Conservation (phyloP, 1,140 invertebrate genomes). For the Aphidius ervi region DNA sequence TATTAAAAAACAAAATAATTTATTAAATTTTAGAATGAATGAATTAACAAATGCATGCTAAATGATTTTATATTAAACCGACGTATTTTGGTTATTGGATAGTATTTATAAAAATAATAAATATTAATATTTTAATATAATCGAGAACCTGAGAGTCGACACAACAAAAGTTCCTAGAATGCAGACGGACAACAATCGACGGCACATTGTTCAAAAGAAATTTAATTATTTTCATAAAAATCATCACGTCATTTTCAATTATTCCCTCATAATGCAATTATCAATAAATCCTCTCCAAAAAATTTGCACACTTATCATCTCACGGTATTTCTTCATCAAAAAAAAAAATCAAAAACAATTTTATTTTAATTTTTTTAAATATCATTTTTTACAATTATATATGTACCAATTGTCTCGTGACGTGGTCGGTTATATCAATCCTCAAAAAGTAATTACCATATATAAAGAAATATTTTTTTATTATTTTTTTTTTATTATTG, state of each 20-base stretch:
- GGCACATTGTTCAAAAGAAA: slow-evolving; percentile 3
- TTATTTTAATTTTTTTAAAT: background rate
- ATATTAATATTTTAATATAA: background rate
- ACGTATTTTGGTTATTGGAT: background rate
- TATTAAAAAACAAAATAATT: too few relatives aligned
- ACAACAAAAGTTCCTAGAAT: slow-evolving; percentile 21
- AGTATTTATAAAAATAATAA: background rate
- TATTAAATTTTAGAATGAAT: too few relatives aligned
- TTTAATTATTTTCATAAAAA: slow-evolving; percentile 1
- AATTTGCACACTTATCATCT: background rate
- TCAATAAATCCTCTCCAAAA: background rate
- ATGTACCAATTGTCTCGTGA: slow-evolving; percentile 36
- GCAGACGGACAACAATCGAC: slow-evolving; percentile 14
- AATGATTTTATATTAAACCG: background rate
- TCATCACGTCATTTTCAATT: background rate
- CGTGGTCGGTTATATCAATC: slow-evolving; percentile 25
- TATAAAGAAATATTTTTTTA: slow-evolving; percentile 45
- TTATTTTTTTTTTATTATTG: slow-evolving; percentile 39
- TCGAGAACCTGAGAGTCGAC: background rate
- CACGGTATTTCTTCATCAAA: background rate
- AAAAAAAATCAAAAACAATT: background rate
- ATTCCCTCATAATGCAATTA: background rate
- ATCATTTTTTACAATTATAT: background rate
- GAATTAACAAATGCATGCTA: background rate
- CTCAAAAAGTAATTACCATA: slow-evolving; percentile 30